These are phyloP conservation scores for Oscheius onirici DNA, from an alignment of 2,888 invertebrate genomes.

Conservation along the genomic window DNA sequence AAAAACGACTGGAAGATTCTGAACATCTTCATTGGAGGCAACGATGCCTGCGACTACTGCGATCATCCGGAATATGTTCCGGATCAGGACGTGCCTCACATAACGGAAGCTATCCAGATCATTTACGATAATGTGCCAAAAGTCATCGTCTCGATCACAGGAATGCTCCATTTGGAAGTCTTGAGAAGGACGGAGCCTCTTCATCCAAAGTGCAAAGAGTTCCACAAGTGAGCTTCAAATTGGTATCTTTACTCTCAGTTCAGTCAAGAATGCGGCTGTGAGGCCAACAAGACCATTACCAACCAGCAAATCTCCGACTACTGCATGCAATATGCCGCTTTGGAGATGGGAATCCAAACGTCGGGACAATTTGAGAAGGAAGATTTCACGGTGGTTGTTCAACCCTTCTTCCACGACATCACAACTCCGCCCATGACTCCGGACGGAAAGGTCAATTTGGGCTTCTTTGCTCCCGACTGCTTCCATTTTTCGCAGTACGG, in stretches of 20 bases:
- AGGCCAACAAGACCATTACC: conserved; percentile 27
- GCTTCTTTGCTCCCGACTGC: conserved; percentile 64
- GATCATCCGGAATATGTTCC: conserved; percentile 38
- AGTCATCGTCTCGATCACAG: conserved; percentile 53
- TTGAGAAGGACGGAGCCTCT: conserved; percentile 48
- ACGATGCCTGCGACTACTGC: conserved; percentile 60
- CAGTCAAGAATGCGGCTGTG: conserved; percentile 56
- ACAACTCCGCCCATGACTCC: conserved; percentile 48
- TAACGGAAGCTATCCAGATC: conserved; percentile 54
- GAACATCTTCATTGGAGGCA: conserved; percentile 64
- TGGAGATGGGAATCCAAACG: conserved; percentile 48
- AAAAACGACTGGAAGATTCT: conserved; percentile 64
- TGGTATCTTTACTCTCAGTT: conserved; percentile 1
- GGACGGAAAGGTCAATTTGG: conserved; percentile 25
- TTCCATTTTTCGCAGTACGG: conserved; percentile 67
- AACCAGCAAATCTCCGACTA: conserved; percentile 24
- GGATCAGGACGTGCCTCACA: conserved; percentile 27
- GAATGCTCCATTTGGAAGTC: conserved; percentile 55
- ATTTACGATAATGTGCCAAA: conserved; percentile 51
- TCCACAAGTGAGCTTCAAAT: conserved; percentile 39
- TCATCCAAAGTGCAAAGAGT: conserved; percentile 44
- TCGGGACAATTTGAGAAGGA: conserved; percentile 53
- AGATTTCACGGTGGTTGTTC: conserved; percentile 64
- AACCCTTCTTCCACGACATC: conserved; percentile 60
- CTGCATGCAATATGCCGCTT: conserved; percentile 47